Evolutionary conservation across 2,797 vertebrate genomes (phyloP).

Genomic region (Sparus aurata): DNA sequence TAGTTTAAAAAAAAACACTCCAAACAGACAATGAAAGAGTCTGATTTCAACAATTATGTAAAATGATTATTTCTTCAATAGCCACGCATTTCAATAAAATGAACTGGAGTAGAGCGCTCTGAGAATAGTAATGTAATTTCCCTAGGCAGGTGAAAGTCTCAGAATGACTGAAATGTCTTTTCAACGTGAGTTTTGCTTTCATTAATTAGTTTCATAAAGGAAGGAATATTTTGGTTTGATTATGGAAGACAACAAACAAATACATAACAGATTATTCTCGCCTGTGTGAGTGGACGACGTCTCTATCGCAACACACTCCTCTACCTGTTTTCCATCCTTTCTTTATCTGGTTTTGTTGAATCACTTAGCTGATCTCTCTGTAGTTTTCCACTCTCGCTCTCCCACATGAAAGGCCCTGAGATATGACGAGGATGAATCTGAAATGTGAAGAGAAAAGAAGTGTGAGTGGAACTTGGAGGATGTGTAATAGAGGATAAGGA

Average conservation of each 20-base stretch:
- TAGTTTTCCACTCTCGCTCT: not conserved
- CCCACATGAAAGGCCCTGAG: not conserved
- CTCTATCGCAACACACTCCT: not conserved
- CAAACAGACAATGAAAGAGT: not conserved
- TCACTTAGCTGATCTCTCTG: not conserved
- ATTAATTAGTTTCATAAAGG: constrained; percentile 26
- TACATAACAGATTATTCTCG: not conserved
- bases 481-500: constrained; percentile 16
- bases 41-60: not conserved
- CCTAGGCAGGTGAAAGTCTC: not conserved
- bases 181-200: constrained; percentile 20
- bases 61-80: not conserved
- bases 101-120: not conserved
- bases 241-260: not conserved
- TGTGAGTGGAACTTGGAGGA: constrained; percentile 15
- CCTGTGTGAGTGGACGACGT: constrained; percentile 4
- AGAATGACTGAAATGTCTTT: not conserved
- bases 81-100: not conserved
- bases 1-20: not conserved
- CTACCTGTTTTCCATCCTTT: constrained; percentile 1
- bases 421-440: constrained; percentile 10
- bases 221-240: constrained; percentile 16
- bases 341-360: constrained; percentile 10
- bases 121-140: not conserved
- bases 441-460: constrained; percentile 9